Conservation (phyloP, 2,888 invertebrate species). For the Himalopsyche anomala region DNA sequence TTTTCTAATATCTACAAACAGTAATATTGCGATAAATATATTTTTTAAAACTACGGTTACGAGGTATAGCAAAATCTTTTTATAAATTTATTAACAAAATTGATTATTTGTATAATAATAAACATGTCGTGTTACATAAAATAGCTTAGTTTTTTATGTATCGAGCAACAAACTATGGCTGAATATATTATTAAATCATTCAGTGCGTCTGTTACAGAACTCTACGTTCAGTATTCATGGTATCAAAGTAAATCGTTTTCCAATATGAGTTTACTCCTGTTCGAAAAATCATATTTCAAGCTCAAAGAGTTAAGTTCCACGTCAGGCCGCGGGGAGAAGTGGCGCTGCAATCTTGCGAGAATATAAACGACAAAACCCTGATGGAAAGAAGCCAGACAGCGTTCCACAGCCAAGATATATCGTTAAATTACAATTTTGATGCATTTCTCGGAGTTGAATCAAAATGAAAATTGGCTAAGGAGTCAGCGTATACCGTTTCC, state of each 20-base stretch:
- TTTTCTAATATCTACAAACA: too few species aligned
- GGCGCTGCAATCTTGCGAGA: constrained; percentile 20
- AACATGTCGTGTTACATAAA: too few species aligned
- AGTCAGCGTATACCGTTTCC: constrained; percentile 14
- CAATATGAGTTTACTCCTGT: constrained; percentile 47
- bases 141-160: not conserved
- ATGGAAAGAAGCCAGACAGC: constrained; percentile 48
- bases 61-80: too few species aligned
- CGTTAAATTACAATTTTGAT: constrained; percentile 51
- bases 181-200: not conserved
- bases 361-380: constrained; percentile 43
- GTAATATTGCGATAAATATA: too few species aligned
- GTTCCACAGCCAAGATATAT: constrained; percentile 32
- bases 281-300: constrained; percentile 53
- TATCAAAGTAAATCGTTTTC: constrained; percentile 49
- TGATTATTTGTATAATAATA: too few species aligned
- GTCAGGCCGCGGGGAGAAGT: constrained; percentile 34
- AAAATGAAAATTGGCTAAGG: constrained; percentile 46
- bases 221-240: constrained; percentile 17
- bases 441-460: constrained; percentile 43
- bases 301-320: constrained; percentile 44
- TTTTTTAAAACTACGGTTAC: too few species aligned
- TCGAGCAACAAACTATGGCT: not conserved
- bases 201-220: not conserved
- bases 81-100: too few species aligned